Base-by-base conservation (phyloP, 2,888 invertebrate genomes). In the Phyllotreta striolata region DNA sequence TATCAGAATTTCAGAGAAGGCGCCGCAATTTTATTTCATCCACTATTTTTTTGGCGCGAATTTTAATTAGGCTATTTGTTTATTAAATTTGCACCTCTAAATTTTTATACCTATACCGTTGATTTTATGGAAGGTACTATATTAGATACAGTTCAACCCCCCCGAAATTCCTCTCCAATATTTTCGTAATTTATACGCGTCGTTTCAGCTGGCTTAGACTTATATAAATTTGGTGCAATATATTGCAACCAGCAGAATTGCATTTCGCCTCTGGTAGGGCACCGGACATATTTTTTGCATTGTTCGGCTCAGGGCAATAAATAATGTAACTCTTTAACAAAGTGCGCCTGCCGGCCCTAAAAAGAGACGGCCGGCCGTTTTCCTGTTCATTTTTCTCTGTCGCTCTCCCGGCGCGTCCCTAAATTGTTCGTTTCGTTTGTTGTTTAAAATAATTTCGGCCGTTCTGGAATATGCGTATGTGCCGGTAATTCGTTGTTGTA, bases 261-360 rank as follows among this genome's bases (percentile, higher is more conserved):
- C 78, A 79, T 76, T 78, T 77, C 69, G 77, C 78, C 77, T 76
- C 78, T 76, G 77, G 77, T 76, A 75, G 77, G 76, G 78, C 77
- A 75, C 72, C 74, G 78, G 78, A 78, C 78, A 79, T 80, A 79
- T 79, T 79, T 79, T 79, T 79, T 78, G 76, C 76, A 77, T 77
- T 77, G 77, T 79, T 77, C 76, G 66, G 73, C 70, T 76, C 73
- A 69, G 72, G 77, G 78, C 78, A 75, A 79, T 79, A 79, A 80
- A 80, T 81, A 81, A 81, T 80, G 78, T 78, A 79, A 76, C 79
- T 79, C 79, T 79, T 80, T 78, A 78, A 79, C 78, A 78, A 78
- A 78, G 77, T 78, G 77, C 78, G 77, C 74, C 74, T 73, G 71
- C 73, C 72, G 72, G 68, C 70, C 72, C 67, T 67, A 68, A 73